phyloP scores from a whole-genome alignment of 1,140 invertebrate genomes.

The Zaprionus ornatus region DNA sequence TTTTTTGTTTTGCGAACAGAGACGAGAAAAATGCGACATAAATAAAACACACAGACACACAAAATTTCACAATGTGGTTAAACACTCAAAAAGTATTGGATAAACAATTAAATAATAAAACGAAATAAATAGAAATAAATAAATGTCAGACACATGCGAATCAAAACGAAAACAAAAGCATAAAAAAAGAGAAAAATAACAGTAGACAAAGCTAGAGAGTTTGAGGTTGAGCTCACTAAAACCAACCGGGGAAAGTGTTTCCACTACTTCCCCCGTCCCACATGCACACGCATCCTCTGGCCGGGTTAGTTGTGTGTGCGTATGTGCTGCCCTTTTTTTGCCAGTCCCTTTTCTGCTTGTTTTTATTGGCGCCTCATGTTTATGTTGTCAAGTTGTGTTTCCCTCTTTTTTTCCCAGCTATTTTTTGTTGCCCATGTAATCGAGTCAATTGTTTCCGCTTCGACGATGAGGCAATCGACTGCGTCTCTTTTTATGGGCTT shows the following conservation, averaged over 20 bases:
- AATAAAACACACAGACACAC: conserved; percentile 29
- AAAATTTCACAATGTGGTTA: conserved; percentile 58
- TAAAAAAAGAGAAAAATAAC: conserved; percentile 11
- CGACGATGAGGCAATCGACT: conserved; percentile 79
- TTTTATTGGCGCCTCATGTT: conserved; percentile 75
- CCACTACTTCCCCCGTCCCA: neutral
- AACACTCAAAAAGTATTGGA: conserved; percentile 33
- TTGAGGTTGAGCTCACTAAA: conserved; percentile 49
- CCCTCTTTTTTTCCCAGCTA: conserved; percentile 9
- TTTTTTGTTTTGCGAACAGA: conserved; percentile 34
- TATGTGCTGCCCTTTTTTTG: conserved; percentile 29
- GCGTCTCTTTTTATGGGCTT: conserved; percentile 74
- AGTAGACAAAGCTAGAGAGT: conserved; percentile 1
- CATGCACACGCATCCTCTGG: conserved; percentile 47
- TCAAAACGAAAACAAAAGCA: conserved; percentile 50
- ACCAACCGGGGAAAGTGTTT: conserved; percentile 32
- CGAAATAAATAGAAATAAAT: conserved; percentile 32
- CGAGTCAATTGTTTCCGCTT: conserved; percentile 82
- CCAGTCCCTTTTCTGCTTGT: conserved; percentile 42
- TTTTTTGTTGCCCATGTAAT: conserved; percentile 70
- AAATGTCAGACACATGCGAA: conserved; percentile 53
- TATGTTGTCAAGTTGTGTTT: conserved; percentile 68
- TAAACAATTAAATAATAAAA: conserved; percentile 55
- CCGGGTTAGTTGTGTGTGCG: conserved; percentile 29
- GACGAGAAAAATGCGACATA: conserved; percentile 34